Base-by-base conservation (phyloP, 2,797 vertebrate genomes). In the Acanthiza pusilla region DNA sequence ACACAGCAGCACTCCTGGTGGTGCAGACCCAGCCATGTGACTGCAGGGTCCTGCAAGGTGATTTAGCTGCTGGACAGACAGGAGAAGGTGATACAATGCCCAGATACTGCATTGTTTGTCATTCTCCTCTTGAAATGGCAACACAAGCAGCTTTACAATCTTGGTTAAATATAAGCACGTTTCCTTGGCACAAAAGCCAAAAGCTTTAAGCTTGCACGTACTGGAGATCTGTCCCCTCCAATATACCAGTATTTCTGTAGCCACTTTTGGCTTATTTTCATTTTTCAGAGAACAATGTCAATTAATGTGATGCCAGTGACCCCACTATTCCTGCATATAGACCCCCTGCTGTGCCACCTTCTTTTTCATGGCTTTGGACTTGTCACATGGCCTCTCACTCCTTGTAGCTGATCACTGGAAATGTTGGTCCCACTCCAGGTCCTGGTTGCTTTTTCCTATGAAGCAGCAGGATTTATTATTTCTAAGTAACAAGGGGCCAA, bases 71-170 rank as follows among this genome's bases (percentile, higher is more conserved):
- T 77, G 74, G 53, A 50, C 20, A 47, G 51, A 55, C 48, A 88
- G 45, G 40, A 51, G 43, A 91, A 79, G 50, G 45, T 79, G 60
- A 82, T 91, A 50, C 27, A 78, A 84, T 86, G n/a, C 34, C 45
- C 73, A 80, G 27, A 57, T 51, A 66, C 20, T 62, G 34, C 53
- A 63, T 61, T 57, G 72, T 83, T 89, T 93, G 63, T 93, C 38
- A 53, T 81, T 91, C 34, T 75, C 4, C 48, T 93, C 88, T 85
- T 92, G 74, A 94, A 95, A 95, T 58, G 55, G 34, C 83, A 82
- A 38, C 2, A 19, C 47, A 68, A 60, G 32, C 89, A 50, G 61
- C 60, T 94, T 90, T 91, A 84, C 71, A 71, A 3, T 85, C 50
- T 77, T 5, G 1, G 20, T 88, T 77, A 82, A 88, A 85, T 79